Evolutionary conservation across 2,113 vertebrate species (phyloP).

Genomic region (Anoura caudifer): DNA sequence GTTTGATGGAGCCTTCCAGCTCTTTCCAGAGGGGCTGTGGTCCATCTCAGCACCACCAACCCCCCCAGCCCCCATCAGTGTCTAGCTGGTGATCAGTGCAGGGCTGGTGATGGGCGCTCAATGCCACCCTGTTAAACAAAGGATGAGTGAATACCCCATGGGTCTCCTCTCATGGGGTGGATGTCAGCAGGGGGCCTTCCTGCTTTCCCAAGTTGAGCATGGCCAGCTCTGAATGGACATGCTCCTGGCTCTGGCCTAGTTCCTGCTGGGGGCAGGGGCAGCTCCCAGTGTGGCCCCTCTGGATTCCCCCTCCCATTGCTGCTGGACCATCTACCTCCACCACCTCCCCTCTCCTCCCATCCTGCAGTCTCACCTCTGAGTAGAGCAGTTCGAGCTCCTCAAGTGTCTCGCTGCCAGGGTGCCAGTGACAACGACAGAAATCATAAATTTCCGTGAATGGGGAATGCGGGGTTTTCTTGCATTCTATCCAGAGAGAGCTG

Average conservation of each 20-base stretch:
- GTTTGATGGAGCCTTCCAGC: not conserved
- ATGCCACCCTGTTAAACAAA: conserved; percentile 16
- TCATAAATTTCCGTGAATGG: conserved; percentile 79
- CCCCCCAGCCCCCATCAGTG: not conserved
- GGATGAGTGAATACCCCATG: too few species aligned
- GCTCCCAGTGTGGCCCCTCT: not conserved
- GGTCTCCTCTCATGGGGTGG: not conserved
- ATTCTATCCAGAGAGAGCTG: conserved; percentile 83
- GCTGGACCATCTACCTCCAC: not conserved
- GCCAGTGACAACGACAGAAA: conserved; percentile 72
- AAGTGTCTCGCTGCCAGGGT: conserved; percentile 26
- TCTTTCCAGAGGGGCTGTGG: not conserved
- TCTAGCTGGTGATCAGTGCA: too few species aligned
- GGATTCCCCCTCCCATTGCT: not conserved
- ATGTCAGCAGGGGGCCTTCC: not conserved
- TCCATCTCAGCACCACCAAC: too few species aligned
- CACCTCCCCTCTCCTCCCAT: not conserved
- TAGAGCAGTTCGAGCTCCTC: conserved; percentile 22
- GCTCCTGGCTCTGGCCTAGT: not conserved
- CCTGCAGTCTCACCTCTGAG: not conserved
- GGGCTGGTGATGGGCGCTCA: not conserved
- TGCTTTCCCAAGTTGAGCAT: not conserved
- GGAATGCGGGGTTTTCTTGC: conserved; percentile 73
- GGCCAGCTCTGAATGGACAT: not conserved
- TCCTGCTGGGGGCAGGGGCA: not conserved